Evolutionary conservation across 1,140 invertebrate species (phyloP), one percentile per base, ranked within the genome.

Genomic region (Eubasilissa regina): DNA sequence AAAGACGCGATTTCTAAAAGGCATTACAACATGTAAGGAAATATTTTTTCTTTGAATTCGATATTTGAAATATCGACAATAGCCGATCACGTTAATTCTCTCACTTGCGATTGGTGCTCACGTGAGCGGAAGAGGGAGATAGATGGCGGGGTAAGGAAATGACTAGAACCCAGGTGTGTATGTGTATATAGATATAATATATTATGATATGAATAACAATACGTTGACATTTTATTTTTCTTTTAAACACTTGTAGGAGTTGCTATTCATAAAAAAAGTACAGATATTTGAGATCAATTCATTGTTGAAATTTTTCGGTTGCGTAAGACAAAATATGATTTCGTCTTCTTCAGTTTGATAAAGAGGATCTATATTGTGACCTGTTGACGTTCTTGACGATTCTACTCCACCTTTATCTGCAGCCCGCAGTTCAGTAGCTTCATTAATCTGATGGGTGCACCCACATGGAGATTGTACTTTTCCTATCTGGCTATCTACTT

Each of bases 11-110:
- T 17, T 70, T 7, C 66, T 48, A 48, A 70, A 48, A 70, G 45
- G 45, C 45, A 70, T 70, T 12, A 70, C 6, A 48, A 47, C 66
- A 47, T 35, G 45, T 47, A 70, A 47, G 47, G 66, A 70, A 70
- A 70, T 70, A 48, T 47, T 21, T 60, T 60, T 21, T 70, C 66
- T 48, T 70, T 53, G 79, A 80, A 73, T 80, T 77, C 70, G 47
- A 77, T 80, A 80, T 80, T 80, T 80, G 78, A 64, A 64, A 64
- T 35, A 64, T 64, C 66, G 68, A 77, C 79, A 80, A 80, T 77
- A 77, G 58, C 21, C 70, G 68, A 80, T 80, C 66, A 73, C 15
- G 70, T 72, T 80, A 77, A 77, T 80, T 74, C 75, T 53, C 13
- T 53, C 35, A 12, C 25, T 13, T 7, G 75, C 74, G 64, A 77